Evolutionary conservation across 2,888 invertebrate species (phyloP).

Genomic region (Coronaproctus castanopsis): DNA sequence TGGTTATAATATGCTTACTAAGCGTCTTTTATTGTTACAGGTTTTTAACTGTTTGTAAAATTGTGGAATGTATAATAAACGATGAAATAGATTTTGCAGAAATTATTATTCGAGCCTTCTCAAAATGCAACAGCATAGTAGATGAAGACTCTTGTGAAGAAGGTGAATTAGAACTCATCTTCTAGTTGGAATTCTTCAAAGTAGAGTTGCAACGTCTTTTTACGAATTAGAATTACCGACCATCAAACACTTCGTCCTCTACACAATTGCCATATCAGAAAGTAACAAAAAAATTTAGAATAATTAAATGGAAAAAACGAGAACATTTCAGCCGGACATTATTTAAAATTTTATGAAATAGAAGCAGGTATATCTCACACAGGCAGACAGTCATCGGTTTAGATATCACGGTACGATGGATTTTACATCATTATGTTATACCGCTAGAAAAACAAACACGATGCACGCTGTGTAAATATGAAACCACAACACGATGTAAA

Average conservation of each 20-base stretch:
- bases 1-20: neutral
- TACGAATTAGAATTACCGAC: neutral
- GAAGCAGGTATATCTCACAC: conserved; percentile 13
- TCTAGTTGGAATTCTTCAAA: neutral
- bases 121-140: neutral
- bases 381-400: conserved; percentile 19
- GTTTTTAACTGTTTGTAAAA: neutral
- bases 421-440: conserved; percentile 8
- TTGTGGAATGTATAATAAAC: neutral
- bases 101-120: neutral
- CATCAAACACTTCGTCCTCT: neutral
- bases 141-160: neutral
- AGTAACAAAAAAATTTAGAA: neutral
- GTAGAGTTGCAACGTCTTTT: neutral
- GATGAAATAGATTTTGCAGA: neutral
- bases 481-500: conserved; percentile 6
- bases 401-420: conserved; percentile 10
- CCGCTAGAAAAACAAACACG: conserved; percentile 10
- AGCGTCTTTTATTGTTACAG: neutral
- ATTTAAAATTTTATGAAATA: neutral
- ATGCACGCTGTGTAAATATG: conserved; percentile 7
- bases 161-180: neutral
- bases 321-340: neutral
- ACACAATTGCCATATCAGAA: neutral
- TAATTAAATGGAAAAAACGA: neutral